phyloP scores from a whole-genome alignment of 1,140 invertebrate species.

The Homarus americanus region DNA sequence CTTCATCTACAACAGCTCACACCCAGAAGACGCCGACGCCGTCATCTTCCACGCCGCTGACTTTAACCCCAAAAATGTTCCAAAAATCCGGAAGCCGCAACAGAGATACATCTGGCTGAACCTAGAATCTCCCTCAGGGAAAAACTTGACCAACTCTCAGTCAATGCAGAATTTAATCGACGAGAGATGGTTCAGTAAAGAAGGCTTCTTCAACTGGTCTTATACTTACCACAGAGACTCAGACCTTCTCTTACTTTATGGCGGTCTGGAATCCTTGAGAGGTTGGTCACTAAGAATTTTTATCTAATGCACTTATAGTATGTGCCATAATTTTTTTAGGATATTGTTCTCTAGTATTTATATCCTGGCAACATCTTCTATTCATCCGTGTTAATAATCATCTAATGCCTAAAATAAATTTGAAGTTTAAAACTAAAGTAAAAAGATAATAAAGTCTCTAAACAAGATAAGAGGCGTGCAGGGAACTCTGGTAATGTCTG shows the following conservation, averaged over 20 bases:
- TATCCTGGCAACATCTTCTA: too few species aligned
- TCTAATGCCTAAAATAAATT: too few species aligned
- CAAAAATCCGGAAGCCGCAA: conserved; percentile 14
- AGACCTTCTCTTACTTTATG: conserved; percentile 72
- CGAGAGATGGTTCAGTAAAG: not conserved
- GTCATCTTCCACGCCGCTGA: conserved; percentile 32
- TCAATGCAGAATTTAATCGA: not conserved
- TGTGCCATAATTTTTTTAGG: too few species aligned
- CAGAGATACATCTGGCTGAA: conserved; percentile 57
- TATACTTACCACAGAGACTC: conserved; percentile 78
- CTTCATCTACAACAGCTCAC: conserved; percentile 15
- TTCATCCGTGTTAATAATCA: too few species aligned
- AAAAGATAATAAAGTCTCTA: too few species aligned
- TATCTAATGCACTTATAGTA: too few species aligned
- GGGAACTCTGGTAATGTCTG: too few species aligned
- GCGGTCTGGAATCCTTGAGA: conserved; percentile 1
- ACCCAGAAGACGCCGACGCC: conserved; percentile 47
- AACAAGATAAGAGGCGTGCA: too few species aligned
- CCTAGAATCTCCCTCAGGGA: conserved; percentile 7
- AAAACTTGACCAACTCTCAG: not conserved
- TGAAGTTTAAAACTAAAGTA: too few species aligned
- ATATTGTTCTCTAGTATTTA: too few species aligned
- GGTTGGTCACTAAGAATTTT: not conserved
- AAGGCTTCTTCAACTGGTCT: conserved; percentile 78
- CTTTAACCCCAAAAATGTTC: not conserved